Evolutionary conservation across 2,113 vertebrate genomes (phyloP), one percentile per base, ranked within the genome.

Genomic region (Trichomycterus rosablanca): DNA sequence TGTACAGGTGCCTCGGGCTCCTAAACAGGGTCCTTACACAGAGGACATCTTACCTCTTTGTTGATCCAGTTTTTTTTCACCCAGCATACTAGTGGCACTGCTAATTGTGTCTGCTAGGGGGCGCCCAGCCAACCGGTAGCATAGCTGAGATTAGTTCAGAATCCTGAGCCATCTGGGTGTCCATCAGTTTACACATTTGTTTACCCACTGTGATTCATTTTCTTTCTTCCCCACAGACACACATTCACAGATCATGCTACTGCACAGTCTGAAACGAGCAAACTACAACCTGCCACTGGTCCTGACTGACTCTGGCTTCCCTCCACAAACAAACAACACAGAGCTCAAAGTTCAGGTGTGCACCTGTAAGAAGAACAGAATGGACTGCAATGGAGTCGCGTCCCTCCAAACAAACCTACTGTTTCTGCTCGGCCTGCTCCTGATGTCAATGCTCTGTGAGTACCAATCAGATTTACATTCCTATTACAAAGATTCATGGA

Each of bases 331-430:
- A 59, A 97, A 93, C 83, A 87, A 71, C 86, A 94, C 92, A 19
- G 96, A 98, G 78, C 83, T 98, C 77, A 94, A 91, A 76, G 86
- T 98, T 66, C 94, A 97, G 67, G 94, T 98, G 79, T 98, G 96
- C 59, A 92, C 92, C 87, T 98, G 96, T 75, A 97, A 88, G 86
- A 98, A 96, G 81, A 89, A 86, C 87, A 93, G 82, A 90, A 92
- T 94, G 87, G 91, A 93, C 87, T 98, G 96, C 91, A 98, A 90
- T 46, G 78, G 85, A 0, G 88, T 82, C 0, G 79, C 77, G 65
- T 76, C 85, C 54, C 85, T 84, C 71, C 85, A 65, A 14, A 51
- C 80, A 86, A 83, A 89, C 78, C 52, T 86, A 28, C 64, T 77
- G 23, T 68, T 86, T 7, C 75, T 89, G 76, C 79, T 93, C 15